Percentiles rank a stretch among this genome's conserved stretches.
Evolutionary conservation across 1,140 invertebrate species (phyloP).

Genomic region (Drosophila arizonae): DNA sequence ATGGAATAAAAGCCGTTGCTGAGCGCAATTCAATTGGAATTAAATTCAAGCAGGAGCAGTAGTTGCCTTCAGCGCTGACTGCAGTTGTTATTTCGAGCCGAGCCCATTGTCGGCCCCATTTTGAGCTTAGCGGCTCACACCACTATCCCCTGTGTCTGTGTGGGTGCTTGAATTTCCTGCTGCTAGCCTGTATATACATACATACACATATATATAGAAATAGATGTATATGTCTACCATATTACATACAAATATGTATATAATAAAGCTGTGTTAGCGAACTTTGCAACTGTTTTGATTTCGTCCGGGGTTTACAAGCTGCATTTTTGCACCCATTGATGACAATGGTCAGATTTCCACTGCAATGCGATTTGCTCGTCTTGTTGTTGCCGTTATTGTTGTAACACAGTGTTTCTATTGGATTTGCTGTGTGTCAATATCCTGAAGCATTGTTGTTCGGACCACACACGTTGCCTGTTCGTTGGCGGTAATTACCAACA

Average conservation of each 20-base stretch:
- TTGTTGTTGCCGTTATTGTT: constrained; percentile 25
- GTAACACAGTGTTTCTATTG: constrained; percentile 4
- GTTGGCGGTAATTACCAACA: constrained; percentile 47
- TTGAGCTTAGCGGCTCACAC: constrained; percentile 24
- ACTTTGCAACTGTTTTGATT: constrained; percentile 56
- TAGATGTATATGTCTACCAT: no score
- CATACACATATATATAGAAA: no score
- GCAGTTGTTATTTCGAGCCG: constrained; percentile 3
- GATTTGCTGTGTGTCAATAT: constrained; percentile 47
- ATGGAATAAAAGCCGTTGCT: constrained; percentile 49
- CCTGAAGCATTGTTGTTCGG: constrained; percentile 49
- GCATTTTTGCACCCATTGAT: constrained; percentile 50
- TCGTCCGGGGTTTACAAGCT: constrained; percentile 62
- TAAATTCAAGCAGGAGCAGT: constrained; percentile 44
- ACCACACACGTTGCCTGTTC: constrained; percentile 43
- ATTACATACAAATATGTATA: constrained; percentile 4
- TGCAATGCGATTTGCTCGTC: constrained; percentile 1
- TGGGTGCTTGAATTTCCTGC: background rate
- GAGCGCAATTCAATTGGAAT: constrained; percentile 59
- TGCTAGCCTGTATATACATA: constrained; percentile 11
- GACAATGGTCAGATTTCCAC: constrained; percentile 45
- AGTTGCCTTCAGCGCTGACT: constrained; percentile 6
- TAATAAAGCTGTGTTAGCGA: constrained; percentile 13
- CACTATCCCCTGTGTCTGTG: background rate
- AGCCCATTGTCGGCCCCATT: constrained; percentile 12